These are phyloP conservation scores for Aplodontia rufa DNA, from an alignment of 2,113 vertebrate species.

Conservation along the genomic window DNA sequence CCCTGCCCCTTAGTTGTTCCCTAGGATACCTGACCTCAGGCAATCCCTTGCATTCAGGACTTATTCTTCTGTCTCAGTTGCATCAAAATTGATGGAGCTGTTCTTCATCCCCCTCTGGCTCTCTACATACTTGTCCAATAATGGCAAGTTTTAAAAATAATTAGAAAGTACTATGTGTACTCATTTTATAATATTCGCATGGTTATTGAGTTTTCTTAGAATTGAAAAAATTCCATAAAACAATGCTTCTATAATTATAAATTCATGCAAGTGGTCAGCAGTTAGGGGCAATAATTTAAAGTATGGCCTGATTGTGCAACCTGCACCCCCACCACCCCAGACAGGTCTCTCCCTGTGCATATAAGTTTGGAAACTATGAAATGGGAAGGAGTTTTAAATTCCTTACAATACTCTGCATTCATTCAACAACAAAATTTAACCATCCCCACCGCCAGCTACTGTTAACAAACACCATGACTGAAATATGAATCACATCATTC, in stretches of 20 bases:
- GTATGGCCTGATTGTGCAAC: neutral
- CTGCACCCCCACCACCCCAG: no score
- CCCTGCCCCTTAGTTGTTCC: neutral
- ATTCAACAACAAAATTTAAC: neutral
- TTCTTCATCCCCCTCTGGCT: neutral
- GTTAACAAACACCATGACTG: neutral
- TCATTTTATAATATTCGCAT: neutral
- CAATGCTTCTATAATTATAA: neutral
- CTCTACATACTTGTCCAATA: neutral
- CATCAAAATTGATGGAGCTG: neutral
- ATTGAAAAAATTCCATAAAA: neutral
- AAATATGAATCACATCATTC: neutral
- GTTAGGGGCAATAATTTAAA: neutral
- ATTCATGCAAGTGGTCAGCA: neutral
- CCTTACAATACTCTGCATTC: neutral
- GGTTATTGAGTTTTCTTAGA: neutral
- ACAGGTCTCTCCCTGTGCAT: neutral
- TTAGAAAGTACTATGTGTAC: neutral
- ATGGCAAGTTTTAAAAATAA: neutral
- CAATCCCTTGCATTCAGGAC: neutral
- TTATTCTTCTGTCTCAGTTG: neutral
- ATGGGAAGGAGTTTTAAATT: neutral
- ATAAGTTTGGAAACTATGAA: neutral
- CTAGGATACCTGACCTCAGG: neutral
- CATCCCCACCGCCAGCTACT: neutral